Conservation (phyloP, 1,140 invertebrate species). For the Pomacea maculata region DNA sequence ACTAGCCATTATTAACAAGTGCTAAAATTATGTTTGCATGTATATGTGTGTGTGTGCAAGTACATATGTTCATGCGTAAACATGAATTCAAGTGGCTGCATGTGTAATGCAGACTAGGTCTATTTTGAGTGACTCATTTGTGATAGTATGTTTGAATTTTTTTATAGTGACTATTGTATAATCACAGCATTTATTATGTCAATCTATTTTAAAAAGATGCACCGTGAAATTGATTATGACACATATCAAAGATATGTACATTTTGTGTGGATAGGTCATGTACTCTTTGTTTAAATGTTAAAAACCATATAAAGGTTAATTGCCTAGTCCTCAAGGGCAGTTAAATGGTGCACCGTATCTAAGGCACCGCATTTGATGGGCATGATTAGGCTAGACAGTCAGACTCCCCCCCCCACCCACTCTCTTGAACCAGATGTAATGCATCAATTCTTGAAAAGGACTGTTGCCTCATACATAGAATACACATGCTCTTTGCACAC, state of each 20-base stretch:
- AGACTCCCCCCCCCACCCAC: too few species aligned
- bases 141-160: neutral
- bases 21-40: neutral
- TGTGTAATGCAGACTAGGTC: neutral
- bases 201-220: neutral
- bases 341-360: too few species aligned
- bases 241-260: neutral
- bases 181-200: neutral
- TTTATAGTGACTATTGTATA: neutral
- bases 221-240: neutral
- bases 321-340: too few species aligned
- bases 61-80: neutral
- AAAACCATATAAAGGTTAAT: too few species aligned
- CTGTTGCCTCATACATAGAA: too few species aligned
- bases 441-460: too few species aligned
- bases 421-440: too few species aligned
- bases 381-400: too few species aligned
- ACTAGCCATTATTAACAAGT: neutral
- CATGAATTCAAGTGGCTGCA: neutral
- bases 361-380: too few species aligned
- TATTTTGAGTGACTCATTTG: neutral
- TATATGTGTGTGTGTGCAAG: conserved; percentile 3
- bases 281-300: too few species aligned
- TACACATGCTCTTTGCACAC: too few species aligned
- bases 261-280: neutral